Conservation (phyloP, 2,113 vertebrate species). For the Gyps fulvus region DNA sequence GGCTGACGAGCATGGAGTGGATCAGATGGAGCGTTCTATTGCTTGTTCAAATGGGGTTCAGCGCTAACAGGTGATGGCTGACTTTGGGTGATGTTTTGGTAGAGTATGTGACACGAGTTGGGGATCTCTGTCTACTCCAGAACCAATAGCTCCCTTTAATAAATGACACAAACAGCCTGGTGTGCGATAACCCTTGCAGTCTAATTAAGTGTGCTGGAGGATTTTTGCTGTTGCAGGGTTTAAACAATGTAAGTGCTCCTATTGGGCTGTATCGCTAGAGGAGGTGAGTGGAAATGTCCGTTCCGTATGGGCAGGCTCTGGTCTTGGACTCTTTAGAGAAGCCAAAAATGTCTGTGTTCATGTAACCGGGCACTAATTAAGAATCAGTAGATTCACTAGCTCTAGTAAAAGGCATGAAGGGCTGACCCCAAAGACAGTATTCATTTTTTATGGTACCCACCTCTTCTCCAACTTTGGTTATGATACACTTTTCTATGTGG, state of each 20-base stretch:
- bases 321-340: background rate
- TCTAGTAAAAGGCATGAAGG: background rate
- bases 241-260: background rate
- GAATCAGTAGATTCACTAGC: background rate
- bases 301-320: background rate
- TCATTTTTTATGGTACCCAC: background rate
- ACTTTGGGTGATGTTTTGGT: background rate
- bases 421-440: background rate
- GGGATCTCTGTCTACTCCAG: background rate
- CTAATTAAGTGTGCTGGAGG: background rate
- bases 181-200: background rate
- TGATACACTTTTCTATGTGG: background rate
- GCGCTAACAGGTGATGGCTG: background rate
- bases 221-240: background rate
- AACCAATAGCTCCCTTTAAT: background rate
- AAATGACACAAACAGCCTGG: background rate
- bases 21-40: background rate
- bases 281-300: background rate
- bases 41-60: background rate
- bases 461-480: background rate
- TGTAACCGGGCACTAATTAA: background rate
- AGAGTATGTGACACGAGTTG: background rate
- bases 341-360: background rate
- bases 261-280: background rate
- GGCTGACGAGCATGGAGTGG: background rate